Conservation (phyloP, 2,888 invertebrate species). For the Trichogramma dendrolimi region DNA sequence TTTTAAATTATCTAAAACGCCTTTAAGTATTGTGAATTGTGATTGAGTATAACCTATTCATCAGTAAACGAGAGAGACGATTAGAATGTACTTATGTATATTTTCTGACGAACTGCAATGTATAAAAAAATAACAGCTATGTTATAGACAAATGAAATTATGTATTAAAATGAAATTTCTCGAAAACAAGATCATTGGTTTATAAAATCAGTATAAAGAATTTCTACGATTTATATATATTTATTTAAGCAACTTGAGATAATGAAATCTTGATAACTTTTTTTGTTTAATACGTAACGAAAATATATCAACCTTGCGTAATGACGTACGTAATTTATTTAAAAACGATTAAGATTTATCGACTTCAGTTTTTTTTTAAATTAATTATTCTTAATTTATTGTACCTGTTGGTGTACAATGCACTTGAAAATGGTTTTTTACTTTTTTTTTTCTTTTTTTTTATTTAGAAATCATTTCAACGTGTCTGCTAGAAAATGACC, state of each 20-base stretch:
- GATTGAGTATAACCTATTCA: conserved; percentile 23
- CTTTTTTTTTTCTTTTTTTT: too few species aligned
- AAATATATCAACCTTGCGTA: too few species aligned
- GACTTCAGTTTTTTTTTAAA: too few species aligned
- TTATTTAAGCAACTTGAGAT: conserved; percentile 23
- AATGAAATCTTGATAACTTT: conserved; percentile 26
- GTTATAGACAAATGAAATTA: conserved; percentile 38
- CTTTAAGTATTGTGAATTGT: conserved; percentile 20
- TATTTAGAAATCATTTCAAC: too few species aligned
- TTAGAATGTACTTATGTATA: conserved; percentile 39
- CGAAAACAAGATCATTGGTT: conserved; percentile 25
- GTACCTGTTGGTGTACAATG: too few species aligned
- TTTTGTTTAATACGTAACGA: conserved; percentile 25
- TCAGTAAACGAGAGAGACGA: conserved; percentile 30
- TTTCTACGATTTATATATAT: conserved; percentile 25
- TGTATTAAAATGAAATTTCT: conserved; percentile 31
- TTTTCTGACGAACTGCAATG: conserved; percentile 42
- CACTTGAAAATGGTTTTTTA: too few species aligned
- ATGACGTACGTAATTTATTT: too few species aligned
- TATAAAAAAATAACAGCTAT: conserved; percentile 38
- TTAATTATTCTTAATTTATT: too few species aligned
- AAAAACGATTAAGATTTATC: too few species aligned
- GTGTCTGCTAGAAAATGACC: too few species aligned
- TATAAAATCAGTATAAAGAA: conserved; percentile 27
- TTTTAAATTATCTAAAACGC: background rate